phyloP scores from a whole-genome alignment of 2,797 vertebrate genomes.

The Hipposideros larvatus region DNA sequence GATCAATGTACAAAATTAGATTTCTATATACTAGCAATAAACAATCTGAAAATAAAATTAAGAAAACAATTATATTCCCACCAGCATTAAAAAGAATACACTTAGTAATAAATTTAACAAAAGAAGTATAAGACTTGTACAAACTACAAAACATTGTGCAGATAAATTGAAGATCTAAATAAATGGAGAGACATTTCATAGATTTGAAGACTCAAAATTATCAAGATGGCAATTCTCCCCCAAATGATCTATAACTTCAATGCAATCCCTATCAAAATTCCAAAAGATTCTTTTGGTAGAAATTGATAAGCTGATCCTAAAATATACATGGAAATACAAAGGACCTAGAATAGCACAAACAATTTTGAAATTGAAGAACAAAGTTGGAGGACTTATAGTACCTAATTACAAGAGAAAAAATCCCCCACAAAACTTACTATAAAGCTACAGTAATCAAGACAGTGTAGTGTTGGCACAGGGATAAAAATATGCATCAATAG shows the following conservation, averaged over 20 bases:
- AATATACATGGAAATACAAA: background rate
- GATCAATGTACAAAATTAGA: too few species aligned
- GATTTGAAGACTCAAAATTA: background rate
- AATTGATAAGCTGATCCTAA: background rate
- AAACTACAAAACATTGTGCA: background rate
- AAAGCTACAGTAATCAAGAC: background rate
- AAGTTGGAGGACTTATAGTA: background rate
- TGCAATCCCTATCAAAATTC: background rate
- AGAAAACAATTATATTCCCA: too few species aligned
- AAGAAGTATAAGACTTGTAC: too few species aligned
- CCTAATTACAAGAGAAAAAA: too few species aligned
- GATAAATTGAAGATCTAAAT: background rate
- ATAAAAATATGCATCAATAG: background rate
- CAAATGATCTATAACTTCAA: background rate
- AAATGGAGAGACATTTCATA: background rate
- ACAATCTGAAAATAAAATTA: too few species aligned
- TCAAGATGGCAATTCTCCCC: background rate
- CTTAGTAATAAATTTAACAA: too few species aligned
- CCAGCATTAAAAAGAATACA: too few species aligned
- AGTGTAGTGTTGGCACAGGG: background rate
- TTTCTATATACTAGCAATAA: too few species aligned
- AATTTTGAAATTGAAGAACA: background rate
- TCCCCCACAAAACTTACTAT: background rate
- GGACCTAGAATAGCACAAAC: background rate
- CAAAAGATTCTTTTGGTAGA: background rate